Evolutionary conservation across 2,888 invertebrate species (phyloP).

Genomic region (Adelognathus sp.): DNA sequence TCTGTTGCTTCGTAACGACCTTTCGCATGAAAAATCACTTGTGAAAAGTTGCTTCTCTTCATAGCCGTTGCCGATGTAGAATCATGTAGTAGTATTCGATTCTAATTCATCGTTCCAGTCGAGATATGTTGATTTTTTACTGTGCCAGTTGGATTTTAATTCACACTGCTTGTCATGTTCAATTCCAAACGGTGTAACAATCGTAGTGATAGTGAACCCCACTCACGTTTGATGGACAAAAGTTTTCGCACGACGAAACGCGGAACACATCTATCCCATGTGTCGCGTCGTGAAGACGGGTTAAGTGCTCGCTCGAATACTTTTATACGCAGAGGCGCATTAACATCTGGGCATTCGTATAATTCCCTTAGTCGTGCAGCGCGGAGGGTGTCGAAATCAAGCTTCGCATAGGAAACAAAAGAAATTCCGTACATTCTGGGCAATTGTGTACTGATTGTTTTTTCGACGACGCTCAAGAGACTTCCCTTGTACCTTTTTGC

Average conservation of each 20-base stretch:
- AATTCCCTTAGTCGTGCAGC: slow-evolving; percentile 28
- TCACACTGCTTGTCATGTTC: too few relatives aligned
- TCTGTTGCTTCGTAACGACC: not conserved
- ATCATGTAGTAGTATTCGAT: too few relatives aligned
- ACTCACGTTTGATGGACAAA: slow-evolving; percentile 5
- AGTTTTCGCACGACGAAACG: too few relatives aligned
- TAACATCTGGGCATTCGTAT: slow-evolving; percentile 35
- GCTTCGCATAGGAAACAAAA: slow-evolving; percentile 38
- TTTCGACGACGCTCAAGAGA: slow-evolving; percentile 41
- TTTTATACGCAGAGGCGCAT: slow-evolving; percentile 29
- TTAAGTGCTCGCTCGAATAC: slow-evolving; percentile 9
- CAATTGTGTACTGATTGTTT: slow-evolving; percentile 61
- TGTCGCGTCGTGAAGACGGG: not conserved
- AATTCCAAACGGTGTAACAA: too few relatives aligned
- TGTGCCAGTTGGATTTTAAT: too few relatives aligned
- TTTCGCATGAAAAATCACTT: not conserved
- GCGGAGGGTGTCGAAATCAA: not conserved
- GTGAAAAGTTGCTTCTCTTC: not conserved
- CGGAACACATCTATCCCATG: not conserved
- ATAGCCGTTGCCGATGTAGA: too few relatives aligned
- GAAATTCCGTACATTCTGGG: slow-evolving; percentile 54
- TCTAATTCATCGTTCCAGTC: not conserved
- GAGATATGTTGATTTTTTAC: too few relatives aligned
- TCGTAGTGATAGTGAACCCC: too few relatives aligned
- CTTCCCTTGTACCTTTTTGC: slow-evolving; percentile 43